These are phyloP conservation scores for Tetragnatha versicolor DNA, from an alignment of 1,140 invertebrate genomes.

Conservation along the genomic window DNA sequence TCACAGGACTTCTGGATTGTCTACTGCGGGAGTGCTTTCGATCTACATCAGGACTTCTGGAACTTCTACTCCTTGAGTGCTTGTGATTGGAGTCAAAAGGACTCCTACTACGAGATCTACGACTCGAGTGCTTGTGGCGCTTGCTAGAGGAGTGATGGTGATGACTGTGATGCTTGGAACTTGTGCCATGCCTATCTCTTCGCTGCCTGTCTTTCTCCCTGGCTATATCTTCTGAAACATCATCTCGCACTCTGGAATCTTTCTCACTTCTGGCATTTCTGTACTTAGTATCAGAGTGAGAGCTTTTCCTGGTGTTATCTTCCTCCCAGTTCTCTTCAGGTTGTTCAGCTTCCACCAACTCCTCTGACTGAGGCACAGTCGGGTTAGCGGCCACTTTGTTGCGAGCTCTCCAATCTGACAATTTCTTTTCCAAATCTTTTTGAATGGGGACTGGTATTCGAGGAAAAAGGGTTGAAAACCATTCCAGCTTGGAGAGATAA, in stretches of 20 bases:
- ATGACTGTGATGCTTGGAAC: slow-evolving; percentile 12
- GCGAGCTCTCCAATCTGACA: slow-evolving; percentile 60
- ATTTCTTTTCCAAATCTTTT: slow-evolving; percentile 76
- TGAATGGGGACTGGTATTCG: slow-evolving; percentile 99
- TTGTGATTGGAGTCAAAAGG: slow-evolving; percentile 9
- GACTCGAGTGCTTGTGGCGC: background rate
- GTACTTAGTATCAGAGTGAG: slow-evolving; percentile 59
- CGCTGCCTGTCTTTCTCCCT: slow-evolving; percentile 58
- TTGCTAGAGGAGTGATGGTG: background rate
- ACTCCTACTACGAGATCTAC: slow-evolving; percentile 15
- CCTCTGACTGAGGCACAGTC: slow-evolving; percentile 63
- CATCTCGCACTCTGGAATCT: slow-evolving; percentile 33
- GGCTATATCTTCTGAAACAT: slow-evolving; percentile 64
- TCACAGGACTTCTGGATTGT: background rate
- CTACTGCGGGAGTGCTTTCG: background rate
- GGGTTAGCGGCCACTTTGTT: slow-evolving; percentile 59
- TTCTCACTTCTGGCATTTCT: background rate
- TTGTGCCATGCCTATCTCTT: slow-evolving; percentile 67
- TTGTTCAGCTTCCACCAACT: slow-evolving; percentile 64
- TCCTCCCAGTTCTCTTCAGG: slow-evolving; percentile 58
- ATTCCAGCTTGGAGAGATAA: slow-evolving; percentile 95
- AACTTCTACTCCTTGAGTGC: background rate
- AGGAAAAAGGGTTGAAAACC: slow-evolving; percentile 98
- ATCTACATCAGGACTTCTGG: background rate
- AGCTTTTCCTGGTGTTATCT: slow-evolving; percentile 59